Conservation (phyloP, 2,113 vertebrate species). For the Tragulus kanchil region DNA sequence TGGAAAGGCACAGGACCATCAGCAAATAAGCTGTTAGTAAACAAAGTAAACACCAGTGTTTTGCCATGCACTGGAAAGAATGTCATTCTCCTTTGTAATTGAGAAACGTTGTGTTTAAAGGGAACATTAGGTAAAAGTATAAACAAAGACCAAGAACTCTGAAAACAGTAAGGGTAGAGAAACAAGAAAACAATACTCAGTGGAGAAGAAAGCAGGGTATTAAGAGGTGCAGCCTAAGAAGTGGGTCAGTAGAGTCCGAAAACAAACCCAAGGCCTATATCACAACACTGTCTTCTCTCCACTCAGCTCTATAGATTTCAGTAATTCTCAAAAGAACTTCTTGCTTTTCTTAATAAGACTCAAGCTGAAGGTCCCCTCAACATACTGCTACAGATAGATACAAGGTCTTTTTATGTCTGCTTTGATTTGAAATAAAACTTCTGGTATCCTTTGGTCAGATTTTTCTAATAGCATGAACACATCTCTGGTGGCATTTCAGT, state of each 20-base stretch:
- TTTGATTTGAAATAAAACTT: constrained; percentile 27
- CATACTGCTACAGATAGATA: too few relatives aligned
- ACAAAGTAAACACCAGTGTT: background rate
- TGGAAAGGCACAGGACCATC: background rate
- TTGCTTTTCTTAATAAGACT: background rate
- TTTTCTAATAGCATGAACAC: background rate
- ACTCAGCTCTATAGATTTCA: background rate
- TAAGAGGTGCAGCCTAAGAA: background rate
- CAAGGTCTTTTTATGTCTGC: background rate
- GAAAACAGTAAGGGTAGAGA: background rate
- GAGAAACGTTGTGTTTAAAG: background rate
- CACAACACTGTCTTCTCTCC: background rate
- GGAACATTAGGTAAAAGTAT: background rate
- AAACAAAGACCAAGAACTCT: background rate
- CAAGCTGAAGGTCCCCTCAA: background rate
- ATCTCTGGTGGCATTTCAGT: background rate
- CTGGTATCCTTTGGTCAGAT: background rate
- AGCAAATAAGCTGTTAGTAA: background rate
- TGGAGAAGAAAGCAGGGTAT: background rate
- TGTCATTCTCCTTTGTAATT: background rate
- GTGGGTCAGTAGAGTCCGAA: background rate
- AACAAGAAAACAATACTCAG: background rate
- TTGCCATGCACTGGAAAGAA: background rate
- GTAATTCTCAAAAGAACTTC: background rate
- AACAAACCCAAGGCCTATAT: background rate